Evolutionary conservation across 2,113 vertebrate genomes (phyloP).

Genomic region (Nycticorax nycticorax): DNA sequence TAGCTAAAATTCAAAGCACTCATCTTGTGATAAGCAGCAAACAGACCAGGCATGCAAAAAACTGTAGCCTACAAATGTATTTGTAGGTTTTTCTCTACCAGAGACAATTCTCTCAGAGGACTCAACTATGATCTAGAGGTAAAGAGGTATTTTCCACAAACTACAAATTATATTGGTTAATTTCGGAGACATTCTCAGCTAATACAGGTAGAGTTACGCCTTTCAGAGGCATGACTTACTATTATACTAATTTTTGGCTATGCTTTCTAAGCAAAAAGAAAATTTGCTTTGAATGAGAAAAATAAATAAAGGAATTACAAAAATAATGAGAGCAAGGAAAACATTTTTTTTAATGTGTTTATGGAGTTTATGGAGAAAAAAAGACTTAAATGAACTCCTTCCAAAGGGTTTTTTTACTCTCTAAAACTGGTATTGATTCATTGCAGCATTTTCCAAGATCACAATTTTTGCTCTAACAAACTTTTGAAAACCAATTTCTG

Average conservation of each 20-base stretch:
- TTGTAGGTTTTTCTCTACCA: background rate
- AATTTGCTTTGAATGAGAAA: background rate
- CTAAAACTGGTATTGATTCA: background rate
- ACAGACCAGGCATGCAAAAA: background rate
- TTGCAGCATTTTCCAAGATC: slow-evolving; percentile 11
- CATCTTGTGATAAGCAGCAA: background rate
- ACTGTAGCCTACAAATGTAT: background rate
- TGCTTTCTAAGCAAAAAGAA: background rate
- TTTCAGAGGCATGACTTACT: background rate
- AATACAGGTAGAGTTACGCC: background rate
- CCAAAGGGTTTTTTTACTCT: background rate
- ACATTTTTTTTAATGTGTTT: background rate
- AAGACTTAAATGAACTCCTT: background rate
- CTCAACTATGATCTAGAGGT: background rate
- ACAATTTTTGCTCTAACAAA: background rate
- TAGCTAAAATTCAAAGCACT: background rate
- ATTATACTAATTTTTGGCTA: background rate
- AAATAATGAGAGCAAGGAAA: background rate
- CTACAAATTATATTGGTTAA: background rate
- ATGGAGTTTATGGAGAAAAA: background rate
- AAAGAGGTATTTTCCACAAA: background rate
- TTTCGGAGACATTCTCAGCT: background rate
- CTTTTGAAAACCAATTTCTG: background rate
- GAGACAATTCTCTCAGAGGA: background rate
- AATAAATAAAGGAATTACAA: background rate